Evolutionary conservation across 2,888 invertebrate species (phyloP).

Genomic region (Melanostoma mellinum): DNA sequence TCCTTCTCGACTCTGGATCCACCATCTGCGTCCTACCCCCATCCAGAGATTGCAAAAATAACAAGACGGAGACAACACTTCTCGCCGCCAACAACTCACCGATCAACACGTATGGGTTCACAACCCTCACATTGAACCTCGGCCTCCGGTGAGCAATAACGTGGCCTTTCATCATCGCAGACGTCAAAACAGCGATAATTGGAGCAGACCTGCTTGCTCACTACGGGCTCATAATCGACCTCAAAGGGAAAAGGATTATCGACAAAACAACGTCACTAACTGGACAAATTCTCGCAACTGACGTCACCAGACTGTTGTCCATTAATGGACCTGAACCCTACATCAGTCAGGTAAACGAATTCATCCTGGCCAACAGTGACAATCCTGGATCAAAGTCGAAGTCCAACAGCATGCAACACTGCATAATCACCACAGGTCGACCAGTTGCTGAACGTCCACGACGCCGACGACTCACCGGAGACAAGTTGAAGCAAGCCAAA

Average conservation of each 20-base stretch:
- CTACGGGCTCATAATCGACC: conserved; percentile 10
- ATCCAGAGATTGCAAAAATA: not conserved
- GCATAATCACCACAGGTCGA: conserved; percentile 29
- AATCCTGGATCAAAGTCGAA: not conserved
- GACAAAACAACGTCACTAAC: conserved; percentile 25
- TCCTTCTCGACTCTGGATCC: not conserved
- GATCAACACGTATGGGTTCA: not conserved
- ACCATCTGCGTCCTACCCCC: conserved; percentile 16
- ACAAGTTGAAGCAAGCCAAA: not conserved
- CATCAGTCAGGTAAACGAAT: too few relatives aligned
- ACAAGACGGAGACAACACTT: not conserved
- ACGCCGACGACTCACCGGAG: conserved; percentile 6
- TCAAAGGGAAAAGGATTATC: conserved; percentile 17
- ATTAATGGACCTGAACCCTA: not conserved
- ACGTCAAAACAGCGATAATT: conserved; percentile 14
- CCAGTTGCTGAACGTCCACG: conserved; percentile 30
- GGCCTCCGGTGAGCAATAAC: conserved; percentile 1
- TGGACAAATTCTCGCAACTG: not conserved
- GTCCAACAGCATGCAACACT: conserved; percentile 20
- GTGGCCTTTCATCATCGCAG: conserved; percentile 7
- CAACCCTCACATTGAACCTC: conserved; percentile 12
- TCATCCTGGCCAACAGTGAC: not conserved
- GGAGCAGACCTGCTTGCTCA: conserved; percentile 12
- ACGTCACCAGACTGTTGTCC: not conserved
- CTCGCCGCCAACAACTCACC: conserved; percentile 13